Evolutionary conservation across 2,113 vertebrate species (phyloP).

Genomic region (Indicator indicator): DNA sequence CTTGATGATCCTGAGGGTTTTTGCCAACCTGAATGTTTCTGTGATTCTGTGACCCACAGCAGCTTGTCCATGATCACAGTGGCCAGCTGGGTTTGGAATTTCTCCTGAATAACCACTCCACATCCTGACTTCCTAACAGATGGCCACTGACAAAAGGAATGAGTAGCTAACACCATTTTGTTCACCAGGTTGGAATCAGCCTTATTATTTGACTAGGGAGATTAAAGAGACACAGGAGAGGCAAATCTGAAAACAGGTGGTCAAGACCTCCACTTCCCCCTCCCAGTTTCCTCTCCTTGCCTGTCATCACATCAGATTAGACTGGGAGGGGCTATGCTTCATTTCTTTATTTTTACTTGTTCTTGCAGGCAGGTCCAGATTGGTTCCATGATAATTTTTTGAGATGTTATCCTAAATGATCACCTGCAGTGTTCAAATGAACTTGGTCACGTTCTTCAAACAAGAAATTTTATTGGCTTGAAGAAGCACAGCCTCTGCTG

Average conservation of each 20-base stretch:
- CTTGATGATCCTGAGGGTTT: too few species aligned
- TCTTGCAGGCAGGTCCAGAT: neutral
- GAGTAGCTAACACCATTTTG: too few species aligned
- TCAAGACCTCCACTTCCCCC: neutral
- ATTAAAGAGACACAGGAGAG: neutral
- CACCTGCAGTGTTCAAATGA: neutral
- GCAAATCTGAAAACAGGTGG: neutral
- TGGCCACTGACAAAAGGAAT: neutral
- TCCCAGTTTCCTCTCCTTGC: neutral
- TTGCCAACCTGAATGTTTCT: too few species aligned
- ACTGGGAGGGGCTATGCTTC: neutral
- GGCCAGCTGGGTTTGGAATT: too few species aligned
- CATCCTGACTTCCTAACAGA: neutral
- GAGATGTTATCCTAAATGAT: neutral
- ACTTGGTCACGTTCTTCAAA: neutral
- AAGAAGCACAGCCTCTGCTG: neutral
- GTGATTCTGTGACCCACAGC: too few species aligned
- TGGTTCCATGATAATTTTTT: neutral
- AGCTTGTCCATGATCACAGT: too few species aligned
- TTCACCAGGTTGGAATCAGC: neutral
- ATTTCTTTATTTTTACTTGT: neutral
- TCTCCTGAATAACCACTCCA: neutral
- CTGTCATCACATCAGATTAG: neutral
- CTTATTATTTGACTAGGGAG: neutral
- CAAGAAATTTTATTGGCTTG: neutral